phyloP scores from a whole-genome alignment of 2,113 vertebrate species.

The Bos indicus region DNA sequence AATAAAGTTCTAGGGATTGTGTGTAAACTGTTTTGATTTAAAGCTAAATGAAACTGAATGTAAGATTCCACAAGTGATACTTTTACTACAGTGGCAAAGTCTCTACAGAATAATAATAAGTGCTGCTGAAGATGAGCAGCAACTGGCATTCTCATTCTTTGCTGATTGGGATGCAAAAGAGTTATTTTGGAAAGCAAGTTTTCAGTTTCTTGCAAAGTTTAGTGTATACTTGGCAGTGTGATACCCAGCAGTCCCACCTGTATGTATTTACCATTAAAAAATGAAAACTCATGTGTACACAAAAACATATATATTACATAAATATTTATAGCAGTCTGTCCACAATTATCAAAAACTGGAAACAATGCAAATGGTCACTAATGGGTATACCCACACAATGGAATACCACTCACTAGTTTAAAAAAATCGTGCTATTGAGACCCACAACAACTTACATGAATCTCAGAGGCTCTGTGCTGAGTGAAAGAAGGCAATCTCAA shows the following conservation, averaged over 20 bases:
- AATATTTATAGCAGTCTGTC: background rate
- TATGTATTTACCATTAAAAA: background rate
- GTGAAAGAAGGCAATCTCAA: background rate
- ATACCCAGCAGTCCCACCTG: background rate
- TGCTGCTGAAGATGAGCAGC: background rate
- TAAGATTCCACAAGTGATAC: background rate
- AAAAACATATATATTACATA: background rate
- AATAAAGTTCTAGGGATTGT: background rate
- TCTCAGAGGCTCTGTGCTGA: background rate
- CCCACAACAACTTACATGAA: no score
- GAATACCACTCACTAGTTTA: background rate
- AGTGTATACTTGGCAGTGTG: background rate
- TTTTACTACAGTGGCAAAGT: background rate
- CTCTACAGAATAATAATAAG: background rate
- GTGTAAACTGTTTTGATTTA: background rate
- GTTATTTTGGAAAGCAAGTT: background rate
- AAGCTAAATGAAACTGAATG: background rate
- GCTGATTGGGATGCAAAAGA: background rate
- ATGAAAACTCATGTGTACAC: background rate
- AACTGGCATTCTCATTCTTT: background rate
- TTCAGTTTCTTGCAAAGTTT: background rate
- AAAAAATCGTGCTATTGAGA: background rate
- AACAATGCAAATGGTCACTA: background rate
- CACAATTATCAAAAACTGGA: background rate
- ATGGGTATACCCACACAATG: background rate